phyloP scores from a whole-genome alignment of 2,888 invertebrate species.

The Lycia hirtaria region DNA sequence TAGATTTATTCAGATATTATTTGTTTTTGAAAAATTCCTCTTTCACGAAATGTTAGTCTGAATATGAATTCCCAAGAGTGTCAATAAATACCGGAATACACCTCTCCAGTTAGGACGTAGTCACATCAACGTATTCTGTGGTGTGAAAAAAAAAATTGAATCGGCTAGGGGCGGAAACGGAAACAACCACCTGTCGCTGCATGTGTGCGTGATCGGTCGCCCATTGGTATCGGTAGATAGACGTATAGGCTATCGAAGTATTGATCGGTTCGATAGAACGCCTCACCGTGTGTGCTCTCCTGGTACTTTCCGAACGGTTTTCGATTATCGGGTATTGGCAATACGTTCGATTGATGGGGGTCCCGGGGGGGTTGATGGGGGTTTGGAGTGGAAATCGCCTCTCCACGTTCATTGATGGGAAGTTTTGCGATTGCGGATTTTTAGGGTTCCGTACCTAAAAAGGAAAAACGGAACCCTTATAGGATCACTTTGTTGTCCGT shows the following conservation, averaged over 20 bases:
- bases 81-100: conserved; percentile 6
- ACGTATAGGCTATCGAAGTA: conserved; percentile 49
- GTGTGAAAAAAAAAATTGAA: conserved; percentile 29
- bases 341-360: conserved; percentile 62
- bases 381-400: conserved; percentile 16
- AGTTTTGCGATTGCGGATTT: neutral
- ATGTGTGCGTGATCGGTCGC: conserved; percentile 28
- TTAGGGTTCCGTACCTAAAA: too few species aligned
- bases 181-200: conserved; percentile 39
- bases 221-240: conserved; percentile 41
- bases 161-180: conserved; percentile 26
- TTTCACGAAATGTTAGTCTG: too few species aligned
- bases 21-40: too few species aligned
- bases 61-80: conserved; percentile 32
- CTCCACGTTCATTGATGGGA: conserved; percentile 15
- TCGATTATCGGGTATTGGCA: conserved; percentile 80
- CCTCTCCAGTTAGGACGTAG: conserved; percentile 10
- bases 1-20: too few species aligned
- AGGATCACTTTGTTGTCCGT: too few species aligned
- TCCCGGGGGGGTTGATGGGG: too few species aligned
- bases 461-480: too few species aligned
- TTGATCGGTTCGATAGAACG: conserved; percentile 76
- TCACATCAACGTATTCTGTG: conserved; percentile 2
- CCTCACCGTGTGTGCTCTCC: conserved; percentile 56
- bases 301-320: conserved; percentile 80